Percentiles rank a stretch among this genome's conserved stretches.
Evolutionary conservation across 2,113 vertebrate species (phyloP).

Genomic region (Zosterops borbonicus): DNA sequence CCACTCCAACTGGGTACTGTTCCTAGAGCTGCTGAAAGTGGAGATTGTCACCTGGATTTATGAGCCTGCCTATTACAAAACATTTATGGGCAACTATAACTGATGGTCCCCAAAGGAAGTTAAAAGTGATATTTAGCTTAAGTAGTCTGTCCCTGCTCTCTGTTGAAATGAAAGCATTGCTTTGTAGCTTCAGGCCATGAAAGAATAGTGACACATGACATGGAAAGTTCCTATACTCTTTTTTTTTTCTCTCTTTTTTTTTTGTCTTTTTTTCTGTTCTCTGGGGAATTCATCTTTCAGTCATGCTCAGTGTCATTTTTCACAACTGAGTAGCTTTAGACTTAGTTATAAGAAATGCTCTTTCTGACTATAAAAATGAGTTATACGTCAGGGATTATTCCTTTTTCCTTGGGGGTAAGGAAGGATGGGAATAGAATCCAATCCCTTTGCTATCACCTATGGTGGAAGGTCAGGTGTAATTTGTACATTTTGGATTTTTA

Average conservation of each 20-base stretch:
- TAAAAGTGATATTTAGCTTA: constrained; percentile 55
- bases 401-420: neutral
- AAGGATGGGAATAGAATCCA: neutral
- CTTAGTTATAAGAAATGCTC: constrained; percentile 29
- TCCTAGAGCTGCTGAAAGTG: neutral
- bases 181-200: constrained; percentile 49
- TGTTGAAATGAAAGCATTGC: constrained; percentile 30
- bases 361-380: constrained; percentile 67
- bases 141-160: neutral
- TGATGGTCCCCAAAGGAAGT: constrained; percentile 19
- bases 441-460: neutral
- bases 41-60: constrained; percentile 42
- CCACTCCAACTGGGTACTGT: neutral
- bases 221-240: constrained; percentile 38
- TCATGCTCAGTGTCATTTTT: constrained; percentile 64
- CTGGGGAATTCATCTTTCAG: constrained; percentile 60
- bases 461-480: constrained; percentile 12
- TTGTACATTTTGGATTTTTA: constrained; percentile 53
- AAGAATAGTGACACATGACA: constrained; percentile 47
- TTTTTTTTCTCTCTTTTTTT: neutral
- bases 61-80: constrained; percentile 7
- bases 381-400: constrained; percentile 14
- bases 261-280: neutral
- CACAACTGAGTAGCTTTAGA: constrained; percentile 55
- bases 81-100: constrained; percentile 33